A percentile compares a stretch with the other conserved stretches of the same genome.
Conservation (phyloP, 1,140 invertebrate species). For the Ooceraea biroi region DNA sequence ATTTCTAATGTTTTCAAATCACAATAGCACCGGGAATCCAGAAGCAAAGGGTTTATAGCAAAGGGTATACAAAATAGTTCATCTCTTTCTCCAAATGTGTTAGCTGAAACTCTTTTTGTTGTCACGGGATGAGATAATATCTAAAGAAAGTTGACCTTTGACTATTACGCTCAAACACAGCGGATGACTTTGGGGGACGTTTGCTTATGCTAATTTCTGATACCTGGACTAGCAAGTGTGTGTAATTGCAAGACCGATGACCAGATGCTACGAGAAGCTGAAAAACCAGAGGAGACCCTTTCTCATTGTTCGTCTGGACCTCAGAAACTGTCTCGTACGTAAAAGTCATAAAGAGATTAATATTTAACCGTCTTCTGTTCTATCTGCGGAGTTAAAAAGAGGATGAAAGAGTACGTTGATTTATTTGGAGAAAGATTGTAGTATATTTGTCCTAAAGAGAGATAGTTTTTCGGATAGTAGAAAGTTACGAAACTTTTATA, state of each 20-base stretch:
- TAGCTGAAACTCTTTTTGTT: too few relatives aligned
- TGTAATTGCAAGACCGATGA: too few relatives aligned
- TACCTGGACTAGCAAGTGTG: conserved; percentile 61
- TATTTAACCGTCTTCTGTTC: conserved; percentile 39
- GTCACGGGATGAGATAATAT: background rate
- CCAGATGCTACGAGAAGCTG: conserved; percentile 49
- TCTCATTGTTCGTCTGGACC: conserved; percentile 26
- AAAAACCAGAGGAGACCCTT: background rate
- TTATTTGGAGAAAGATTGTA: too few relatives aligned
- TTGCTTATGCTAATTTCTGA: conserved; percentile 32
- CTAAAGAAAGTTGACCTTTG: background rate
- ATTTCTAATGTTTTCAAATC: background rate
- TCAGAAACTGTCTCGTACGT: conserved; percentile 52
- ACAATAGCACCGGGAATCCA: background rate
- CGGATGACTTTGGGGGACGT: background rate
- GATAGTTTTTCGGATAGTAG: too few relatives aligned
- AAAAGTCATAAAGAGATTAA: background rate
- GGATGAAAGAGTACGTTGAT: background rate
- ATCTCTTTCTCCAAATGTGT: too few relatives aligned
- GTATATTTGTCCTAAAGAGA: too few relatives aligned
- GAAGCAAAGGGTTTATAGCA: too few relatives aligned
- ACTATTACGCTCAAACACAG: background rate
- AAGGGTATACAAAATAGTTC: too few relatives aligned
- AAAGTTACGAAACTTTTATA: too few relatives aligned
- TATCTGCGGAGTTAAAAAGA: conserved; percentile 56